Evolutionary conservation across 2,888 invertebrate species (phyloP).

Genomic region (Glaucopsyche alexis): DNA sequence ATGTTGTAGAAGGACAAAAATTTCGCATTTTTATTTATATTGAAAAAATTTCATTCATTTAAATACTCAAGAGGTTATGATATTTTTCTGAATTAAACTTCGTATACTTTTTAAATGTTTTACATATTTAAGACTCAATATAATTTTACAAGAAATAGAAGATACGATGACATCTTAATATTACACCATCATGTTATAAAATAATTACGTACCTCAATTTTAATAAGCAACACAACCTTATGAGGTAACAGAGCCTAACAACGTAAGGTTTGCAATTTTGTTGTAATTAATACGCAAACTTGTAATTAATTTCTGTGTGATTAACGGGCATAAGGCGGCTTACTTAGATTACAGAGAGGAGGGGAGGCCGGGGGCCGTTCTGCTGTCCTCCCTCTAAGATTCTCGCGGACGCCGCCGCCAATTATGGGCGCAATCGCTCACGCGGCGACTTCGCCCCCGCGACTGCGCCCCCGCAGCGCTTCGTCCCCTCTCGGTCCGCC

Average conservation of each 20-base stretch:
- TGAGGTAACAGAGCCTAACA: conserved; percentile 45
- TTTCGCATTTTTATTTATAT: not conserved
- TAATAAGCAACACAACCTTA: conserved; percentile 28
- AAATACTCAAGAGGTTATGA: too few relatives aligned
- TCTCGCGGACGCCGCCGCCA: conserved; percentile 80
- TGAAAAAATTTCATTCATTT: too few relatives aligned
- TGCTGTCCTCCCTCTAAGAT: conserved; percentile 79
- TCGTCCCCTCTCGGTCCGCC: conserved; percentile 59
- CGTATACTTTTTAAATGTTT: too few relatives aligned
- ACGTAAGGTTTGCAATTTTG: conserved; percentile 71
- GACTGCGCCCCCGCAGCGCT: conserved; percentile 41
- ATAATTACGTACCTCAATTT: conserved; percentile 13
- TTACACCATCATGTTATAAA: not conserved
- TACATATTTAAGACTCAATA: too few relatives aligned
- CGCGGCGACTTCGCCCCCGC: conserved; percentile 60
- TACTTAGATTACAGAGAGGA: conserved; percentile 52
- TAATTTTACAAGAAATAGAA: too few relatives aligned
- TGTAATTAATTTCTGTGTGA: conserved; percentile 79
- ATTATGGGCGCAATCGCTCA: conserved; percentile 81
- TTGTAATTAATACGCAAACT: conserved; percentile 78
- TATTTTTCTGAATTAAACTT: too few relatives aligned
- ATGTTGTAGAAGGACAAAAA: conserved; percentile 7
- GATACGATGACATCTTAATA: too few relatives aligned
- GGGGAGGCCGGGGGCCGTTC: conserved; percentile 41
- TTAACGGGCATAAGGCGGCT: conserved; percentile 79